A percentile compares a stretch with the other conserved stretches of the same genome.
Evolutionary conservation across 2,888 invertebrate species (phyloP).

Genomic region (Apoda limacodes): DNA sequence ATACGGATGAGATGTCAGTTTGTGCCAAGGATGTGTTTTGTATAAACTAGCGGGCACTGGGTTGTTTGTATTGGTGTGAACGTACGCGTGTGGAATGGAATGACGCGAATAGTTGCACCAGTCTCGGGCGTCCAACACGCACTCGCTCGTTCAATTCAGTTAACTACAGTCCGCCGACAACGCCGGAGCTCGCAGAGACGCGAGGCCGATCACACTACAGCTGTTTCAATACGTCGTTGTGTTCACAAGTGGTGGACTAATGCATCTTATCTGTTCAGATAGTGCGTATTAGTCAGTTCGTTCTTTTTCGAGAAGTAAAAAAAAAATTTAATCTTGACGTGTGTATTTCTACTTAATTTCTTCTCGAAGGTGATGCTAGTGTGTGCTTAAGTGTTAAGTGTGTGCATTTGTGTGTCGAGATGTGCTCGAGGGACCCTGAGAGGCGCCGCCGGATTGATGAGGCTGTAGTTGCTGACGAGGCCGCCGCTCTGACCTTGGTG

Average conservation of each 20-base stretch:
- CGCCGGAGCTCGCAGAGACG: conserved; percentile 36
- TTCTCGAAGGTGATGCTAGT: conserved; percentile 51
- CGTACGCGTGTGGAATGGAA: conserved; percentile 54
- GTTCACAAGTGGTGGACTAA: conserved; percentile 32
- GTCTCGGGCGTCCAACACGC: too few species aligned
- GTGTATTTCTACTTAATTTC: too few species aligned
- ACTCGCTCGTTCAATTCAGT: conserved; percentile 7
- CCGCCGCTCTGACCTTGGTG: conserved; percentile 65
- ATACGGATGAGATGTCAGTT: too few species aligned
- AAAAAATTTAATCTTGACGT: too few species aligned
- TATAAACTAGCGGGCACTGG: too few species aligned
- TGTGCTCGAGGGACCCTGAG: conserved; percentile 40
- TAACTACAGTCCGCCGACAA: neutral
- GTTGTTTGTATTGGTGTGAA: conserved; percentile 59
- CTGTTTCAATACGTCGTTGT: conserved; percentile 22
- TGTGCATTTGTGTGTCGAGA: conserved; percentile 39
- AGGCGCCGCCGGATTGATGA: conserved; percentile 53
- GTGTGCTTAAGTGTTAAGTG: conserved; percentile 37
- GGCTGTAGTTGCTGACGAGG: conserved; percentile 66
- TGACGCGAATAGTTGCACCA: conserved; percentile 65
- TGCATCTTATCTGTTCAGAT: conserved; percentile 53
- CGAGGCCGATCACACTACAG: conserved; percentile 46
- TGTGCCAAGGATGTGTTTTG: conserved; percentile 18
- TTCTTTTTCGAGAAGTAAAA: too few species aligned
- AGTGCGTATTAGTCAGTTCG: conserved; percentile 51